These are phyloP conservation scores for Tinamus major DNA, from an alignment of 2,797 vertebrate genomes.

Conservation along the genomic window DNA sequence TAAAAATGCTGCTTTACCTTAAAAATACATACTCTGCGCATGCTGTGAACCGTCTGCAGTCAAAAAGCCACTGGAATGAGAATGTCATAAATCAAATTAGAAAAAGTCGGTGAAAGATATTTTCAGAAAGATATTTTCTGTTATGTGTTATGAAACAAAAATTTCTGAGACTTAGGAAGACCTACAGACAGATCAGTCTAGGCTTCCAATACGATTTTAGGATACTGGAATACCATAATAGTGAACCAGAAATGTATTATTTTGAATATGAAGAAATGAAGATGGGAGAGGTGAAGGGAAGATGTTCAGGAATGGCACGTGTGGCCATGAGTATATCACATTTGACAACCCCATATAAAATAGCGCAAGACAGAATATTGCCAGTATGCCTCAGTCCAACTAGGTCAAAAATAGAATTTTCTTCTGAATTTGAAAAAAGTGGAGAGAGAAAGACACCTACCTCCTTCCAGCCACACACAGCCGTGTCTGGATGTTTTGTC, in stretches of 20 bases:
- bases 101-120: background rate
- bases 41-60: background rate
- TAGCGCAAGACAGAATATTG: background rate
- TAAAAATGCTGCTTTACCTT: background rate
- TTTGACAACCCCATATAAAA: background rate
- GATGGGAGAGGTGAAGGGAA: background rate
- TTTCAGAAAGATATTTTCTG: conserved; percentile 20
- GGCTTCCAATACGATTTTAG: background rate
- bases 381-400: background rate
- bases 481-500: background rate
- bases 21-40: background rate
- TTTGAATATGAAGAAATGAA: background rate
- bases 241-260: background rate
- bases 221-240: background rate
- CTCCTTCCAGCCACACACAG: background rate
- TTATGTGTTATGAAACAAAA: background rate
- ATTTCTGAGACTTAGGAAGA: background rate
- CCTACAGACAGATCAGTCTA: background rate
- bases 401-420: background rate
- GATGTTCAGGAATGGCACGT: background rate
- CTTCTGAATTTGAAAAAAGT: background rate
- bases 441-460: background rate
- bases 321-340: accelerated
- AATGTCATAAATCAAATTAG: background rate
- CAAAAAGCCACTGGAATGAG: background rate